These are phyloP conservation scores for Drepana falcataria DNA, from an alignment of 2,888 invertebrate species.

Conservation along the genomic window DNA sequence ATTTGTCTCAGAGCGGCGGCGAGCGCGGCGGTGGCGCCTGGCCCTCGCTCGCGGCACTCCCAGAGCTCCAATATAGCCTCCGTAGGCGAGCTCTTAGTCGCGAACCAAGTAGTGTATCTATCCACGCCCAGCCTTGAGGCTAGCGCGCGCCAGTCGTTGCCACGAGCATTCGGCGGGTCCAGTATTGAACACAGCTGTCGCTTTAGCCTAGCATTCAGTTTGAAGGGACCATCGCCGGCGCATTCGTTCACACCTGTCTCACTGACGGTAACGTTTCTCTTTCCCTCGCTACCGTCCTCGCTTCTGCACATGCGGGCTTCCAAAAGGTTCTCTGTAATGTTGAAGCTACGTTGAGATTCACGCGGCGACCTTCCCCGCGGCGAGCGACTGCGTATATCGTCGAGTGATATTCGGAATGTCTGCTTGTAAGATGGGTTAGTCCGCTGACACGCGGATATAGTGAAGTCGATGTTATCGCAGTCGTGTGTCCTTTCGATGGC, in stretches of 20 bases:
- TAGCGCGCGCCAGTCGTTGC: slow-evolving; percentile 97
- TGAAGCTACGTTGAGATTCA: slow-evolving; percentile 69
- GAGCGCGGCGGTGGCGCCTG: slow-evolving; percentile 89
- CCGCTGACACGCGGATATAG: slow-evolving; percentile 66
- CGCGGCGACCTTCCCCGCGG: slow-evolving; percentile 70
- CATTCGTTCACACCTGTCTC: slow-evolving; percentile 81
- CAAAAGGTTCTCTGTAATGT: slow-evolving; percentile 69
- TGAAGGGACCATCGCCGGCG: slow-evolving; percentile 79
- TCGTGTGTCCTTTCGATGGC: slow-evolving; percentile 85
- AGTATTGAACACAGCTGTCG: slow-evolving; percentile 81
- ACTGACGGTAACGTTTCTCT: slow-evolving; percentile 78
- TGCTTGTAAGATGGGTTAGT: slow-evolving; percentile 73
- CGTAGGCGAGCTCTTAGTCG: slow-evolving; percentile 97
- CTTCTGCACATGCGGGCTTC: slow-evolving; percentile 69
- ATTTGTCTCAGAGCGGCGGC: slow-evolving; percentile 63
- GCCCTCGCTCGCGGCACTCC: slow-evolving; percentile 93
- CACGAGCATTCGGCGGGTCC: slow-evolving; percentile 94
- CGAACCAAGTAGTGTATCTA: slow-evolving; percentile 97
- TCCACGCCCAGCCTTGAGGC: slow-evolving; percentile 96
- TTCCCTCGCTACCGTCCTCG: slow-evolving; percentile 69
- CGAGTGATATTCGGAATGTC: slow-evolving; percentile 69
- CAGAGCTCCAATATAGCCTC: slow-evolving; percentile 97
- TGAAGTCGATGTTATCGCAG: slow-evolving; percentile 70
- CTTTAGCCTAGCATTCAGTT: slow-evolving; percentile 77
- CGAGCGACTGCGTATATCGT: slow-evolving; percentile 65